Conservation (phyloP, 2,888 invertebrate species). For the Ormia ochracea region DNA sequence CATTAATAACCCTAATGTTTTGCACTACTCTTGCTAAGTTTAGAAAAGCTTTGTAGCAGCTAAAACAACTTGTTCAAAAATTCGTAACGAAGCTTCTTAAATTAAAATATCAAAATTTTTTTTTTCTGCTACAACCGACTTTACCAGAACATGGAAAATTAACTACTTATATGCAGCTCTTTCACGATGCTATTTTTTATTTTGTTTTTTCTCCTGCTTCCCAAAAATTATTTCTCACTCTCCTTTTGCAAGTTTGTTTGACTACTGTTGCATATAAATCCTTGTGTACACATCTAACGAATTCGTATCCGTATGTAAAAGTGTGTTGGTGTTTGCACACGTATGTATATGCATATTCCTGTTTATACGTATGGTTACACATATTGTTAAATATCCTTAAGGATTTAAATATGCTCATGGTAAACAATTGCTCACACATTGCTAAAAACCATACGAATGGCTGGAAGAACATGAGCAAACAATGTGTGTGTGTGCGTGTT, state of each 20-base stretch:
- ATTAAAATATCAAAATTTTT: too few species aligned
- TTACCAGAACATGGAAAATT: too few species aligned
- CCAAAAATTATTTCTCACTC: not conserved
- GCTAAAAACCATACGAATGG: slow-evolving; percentile 13
- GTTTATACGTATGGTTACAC: slow-evolving; percentile 2
- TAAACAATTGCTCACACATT: slow-evolving; percentile 54
- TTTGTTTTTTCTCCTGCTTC: not conserved
- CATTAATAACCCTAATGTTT: too few species aligned
- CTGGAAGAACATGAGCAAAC: slow-evolving; percentile 21
- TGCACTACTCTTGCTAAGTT: too few species aligned
- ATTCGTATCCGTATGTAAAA: not conserved
- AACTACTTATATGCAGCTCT: not conserved
- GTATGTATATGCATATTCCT: not conserved
- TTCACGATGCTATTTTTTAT: not conserved
- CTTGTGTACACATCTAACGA: slow-evolving; percentile 30
- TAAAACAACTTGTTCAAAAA: too few species aligned
- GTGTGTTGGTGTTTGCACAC: slow-evolving; percentile 8
- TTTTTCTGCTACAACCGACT: too few species aligned
- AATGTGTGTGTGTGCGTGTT: slow-evolving; percentile 9
- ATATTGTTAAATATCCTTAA: slow-evolving; percentile 55
- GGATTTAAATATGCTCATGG: slow-evolving; percentile 39
- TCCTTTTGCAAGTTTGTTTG: slow-evolving; percentile 63
- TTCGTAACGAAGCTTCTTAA: too few species aligned
- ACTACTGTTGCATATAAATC: slow-evolving; percentile 58
- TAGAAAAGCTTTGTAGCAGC: too few species aligned